Percentiles rank a stretch among this genome's conserved stretches.
Conservation (phyloP, 2,888 invertebrate genomes). For the Opisthograptis luteolata region DNA sequence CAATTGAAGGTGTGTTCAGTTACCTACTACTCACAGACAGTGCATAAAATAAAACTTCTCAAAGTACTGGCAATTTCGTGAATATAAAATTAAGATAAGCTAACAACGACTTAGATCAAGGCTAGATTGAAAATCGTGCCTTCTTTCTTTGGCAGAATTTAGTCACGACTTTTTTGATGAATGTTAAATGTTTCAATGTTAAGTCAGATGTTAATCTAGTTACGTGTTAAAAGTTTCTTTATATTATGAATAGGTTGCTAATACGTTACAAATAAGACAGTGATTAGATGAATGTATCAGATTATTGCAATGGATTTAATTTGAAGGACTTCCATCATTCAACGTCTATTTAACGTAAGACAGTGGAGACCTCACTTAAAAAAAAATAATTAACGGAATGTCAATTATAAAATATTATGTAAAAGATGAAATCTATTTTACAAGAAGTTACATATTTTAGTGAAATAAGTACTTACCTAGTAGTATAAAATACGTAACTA, state of each 20-base stretch:
- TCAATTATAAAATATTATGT: too few species aligned
- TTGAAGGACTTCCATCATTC: constrained; percentile 1
- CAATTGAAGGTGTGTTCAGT: not conserved
- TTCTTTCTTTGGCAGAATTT: constrained; percentile 41
- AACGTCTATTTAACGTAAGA: too few species aligned
- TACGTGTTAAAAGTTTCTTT: constrained; percentile 29
- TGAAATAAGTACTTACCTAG: too few species aligned
- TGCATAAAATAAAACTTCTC: constrained; percentile 20
- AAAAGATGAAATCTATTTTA: too few species aligned
- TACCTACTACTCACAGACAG: not conserved
- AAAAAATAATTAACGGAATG: too few species aligned
- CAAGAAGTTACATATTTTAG: too few species aligned
- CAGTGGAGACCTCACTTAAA: too few species aligned
- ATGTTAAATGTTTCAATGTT: constrained; percentile 46
- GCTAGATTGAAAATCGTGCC: constrained; percentile 49
- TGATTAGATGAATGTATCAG: constrained; percentile 18
- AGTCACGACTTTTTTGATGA: constrained; percentile 52
- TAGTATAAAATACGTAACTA: too few species aligned
- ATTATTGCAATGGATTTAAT: not conserved
- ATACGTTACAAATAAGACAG: constrained; percentile 26
- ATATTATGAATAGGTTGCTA: constrained; percentile 26
- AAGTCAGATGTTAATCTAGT: constrained; percentile 33
- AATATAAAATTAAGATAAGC: constrained; percentile 62
- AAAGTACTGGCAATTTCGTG: constrained; percentile 60
- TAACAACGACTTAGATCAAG: constrained; percentile 60